Percentiles rank a stretch among this genome's conserved stretches.
These are phyloP conservation scores for Sphinx pinastri DNA, from an alignment of 2,888 invertebrate genomes.

Conservation along the genomic window DNA sequence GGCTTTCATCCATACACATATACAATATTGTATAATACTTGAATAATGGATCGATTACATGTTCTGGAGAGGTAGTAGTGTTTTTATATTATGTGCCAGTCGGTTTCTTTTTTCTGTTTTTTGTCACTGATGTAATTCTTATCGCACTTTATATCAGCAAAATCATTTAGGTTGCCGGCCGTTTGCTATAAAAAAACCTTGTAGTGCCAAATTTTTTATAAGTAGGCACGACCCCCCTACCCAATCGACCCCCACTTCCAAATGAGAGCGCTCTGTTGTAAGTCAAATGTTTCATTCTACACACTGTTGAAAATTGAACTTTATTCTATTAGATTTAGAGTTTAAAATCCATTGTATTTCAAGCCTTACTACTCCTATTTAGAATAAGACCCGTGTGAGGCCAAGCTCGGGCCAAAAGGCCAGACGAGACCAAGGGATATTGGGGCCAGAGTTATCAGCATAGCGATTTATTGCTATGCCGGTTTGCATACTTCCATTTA, in stretches of 20 bases:
- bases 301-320: conserved; percentile 20
- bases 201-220: background rate
- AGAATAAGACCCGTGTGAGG: conserved; percentile 14
- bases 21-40: too few species aligned
- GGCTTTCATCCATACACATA: too few species aligned
- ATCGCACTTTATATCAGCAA: too few species aligned
- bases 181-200: background rate
- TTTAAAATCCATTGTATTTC: conserved; percentile 20
- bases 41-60: too few species aligned
- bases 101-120: too few species aligned
- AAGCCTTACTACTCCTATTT: conserved; percentile 21
- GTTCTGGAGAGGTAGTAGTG: too few species aligned
- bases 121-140: too few species aligned
- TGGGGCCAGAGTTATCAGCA: background rate
- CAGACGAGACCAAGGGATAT: conserved; percentile 12
- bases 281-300: conserved; percentile 20
- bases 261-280: conserved; percentile 4
- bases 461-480: background rate
- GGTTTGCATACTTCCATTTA: background rate
- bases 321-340: conserved; percentile 21
- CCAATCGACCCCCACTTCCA: background rate
- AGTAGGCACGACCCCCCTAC: background rate
- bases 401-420: conserved; percentile 9
- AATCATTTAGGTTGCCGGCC: too few species aligned
- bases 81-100: too few species aligned